phyloP scores from a whole-genome alignment of 2,113 vertebrate species.

The Sinosuthora webbiana region DNA sequence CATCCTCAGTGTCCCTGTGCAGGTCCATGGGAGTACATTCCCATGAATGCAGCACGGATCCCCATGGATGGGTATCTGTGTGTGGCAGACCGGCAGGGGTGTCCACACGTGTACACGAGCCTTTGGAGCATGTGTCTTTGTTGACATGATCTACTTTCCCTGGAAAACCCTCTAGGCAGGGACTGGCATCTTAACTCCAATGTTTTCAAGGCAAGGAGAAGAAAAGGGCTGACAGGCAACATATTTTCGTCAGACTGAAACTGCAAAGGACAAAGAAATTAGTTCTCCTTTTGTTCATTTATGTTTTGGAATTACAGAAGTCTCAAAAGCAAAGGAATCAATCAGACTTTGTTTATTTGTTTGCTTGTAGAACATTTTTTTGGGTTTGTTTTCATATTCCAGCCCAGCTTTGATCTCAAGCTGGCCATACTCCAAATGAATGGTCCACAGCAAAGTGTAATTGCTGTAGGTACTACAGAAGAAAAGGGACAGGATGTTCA shows the following conservation, averaged over 20 bases:
- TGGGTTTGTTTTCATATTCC: slow-evolving; percentile 10
- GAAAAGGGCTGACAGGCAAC: neutral
- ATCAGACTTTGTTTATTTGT: slow-evolving; percentile 43
- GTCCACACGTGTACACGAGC: rapidly evolving
- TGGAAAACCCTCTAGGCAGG: neutral
- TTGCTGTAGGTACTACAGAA: slow-evolving; percentile 40
- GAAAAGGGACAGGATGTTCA: neutral
- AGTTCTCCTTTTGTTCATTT: slow-evolving; percentile 44
- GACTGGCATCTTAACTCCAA: neutral
- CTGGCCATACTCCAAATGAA: slow-evolving; percentile 27
- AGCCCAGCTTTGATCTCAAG: slow-evolving; percentile 42
- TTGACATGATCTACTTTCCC: neutral
- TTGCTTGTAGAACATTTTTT: slow-evolving; percentile 44
- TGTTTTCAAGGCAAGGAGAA: neutral
- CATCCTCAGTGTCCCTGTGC: neutral
- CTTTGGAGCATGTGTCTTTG: neutral
- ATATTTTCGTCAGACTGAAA: neutral
- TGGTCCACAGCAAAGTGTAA: slow-evolving; percentile 47
- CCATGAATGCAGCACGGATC: neutral
- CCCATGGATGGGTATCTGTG: rapidly evolving
- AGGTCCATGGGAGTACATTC: rapidly evolving
- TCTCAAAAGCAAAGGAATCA: slow-evolving; percentile 42
- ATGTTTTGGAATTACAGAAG: slow-evolving; percentile 39
- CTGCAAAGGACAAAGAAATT: slow-evolving; percentile 1
- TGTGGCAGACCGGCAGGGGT: neutral